These are phyloP conservation scores for Lagopus muta DNA, from an alignment of 2,113 vertebrate genomes.

Conservation along the genomic window DNA sequence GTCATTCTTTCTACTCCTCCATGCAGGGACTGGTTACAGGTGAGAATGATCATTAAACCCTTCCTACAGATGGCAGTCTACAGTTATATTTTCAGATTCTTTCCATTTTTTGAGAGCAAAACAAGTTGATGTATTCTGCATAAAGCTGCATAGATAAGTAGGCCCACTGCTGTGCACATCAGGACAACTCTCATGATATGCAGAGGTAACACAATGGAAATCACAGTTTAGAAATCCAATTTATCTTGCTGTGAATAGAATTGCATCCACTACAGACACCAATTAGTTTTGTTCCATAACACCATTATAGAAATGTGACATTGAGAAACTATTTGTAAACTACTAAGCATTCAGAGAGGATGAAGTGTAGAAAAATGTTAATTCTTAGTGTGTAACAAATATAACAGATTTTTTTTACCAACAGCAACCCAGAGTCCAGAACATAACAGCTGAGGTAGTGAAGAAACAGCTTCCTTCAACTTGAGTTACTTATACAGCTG, in stretches of 20 bases:
- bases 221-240: slow-evolving; percentile 79
- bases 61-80: slow-evolving; percentile 51
- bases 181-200: slow-evolving; percentile 70
- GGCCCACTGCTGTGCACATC: slow-evolving; percentile 76
- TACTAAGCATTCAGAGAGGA: slow-evolving; percentile 47
- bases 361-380: slow-evolving; percentile 64
- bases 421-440: slow-evolving; percentile 60
- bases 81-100: slow-evolving; percentile 16
- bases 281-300: slow-evolving; percentile 82
- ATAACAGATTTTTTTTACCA: slow-evolving; percentile 44
- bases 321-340: slow-evolving; percentile 78
- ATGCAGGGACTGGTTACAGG: not conserved
- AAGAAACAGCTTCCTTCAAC: slow-evolving; percentile 48
- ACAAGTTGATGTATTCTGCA: slow-evolving; percentile 53
- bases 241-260: slow-evolving; percentile 84
- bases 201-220: slow-evolving; percentile 77
- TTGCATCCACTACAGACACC: slow-evolving; percentile 76
- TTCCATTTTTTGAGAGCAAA: slow-evolving; percentile 4
- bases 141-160: slow-evolving; percentile 73
- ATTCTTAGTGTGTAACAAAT: slow-evolving; percentile 51
- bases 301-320: slow-evolving; percentile 72
- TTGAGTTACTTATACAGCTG: slow-evolving; percentile 60
- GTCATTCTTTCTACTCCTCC: not conserved
- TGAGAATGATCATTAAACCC: slow-evolving; percentile 24
- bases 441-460: slow-evolving; percentile 60